phyloP scores from a whole-genome alignment of 2,888 invertebrate genomes.

The Phyto melanocephala region DNA sequence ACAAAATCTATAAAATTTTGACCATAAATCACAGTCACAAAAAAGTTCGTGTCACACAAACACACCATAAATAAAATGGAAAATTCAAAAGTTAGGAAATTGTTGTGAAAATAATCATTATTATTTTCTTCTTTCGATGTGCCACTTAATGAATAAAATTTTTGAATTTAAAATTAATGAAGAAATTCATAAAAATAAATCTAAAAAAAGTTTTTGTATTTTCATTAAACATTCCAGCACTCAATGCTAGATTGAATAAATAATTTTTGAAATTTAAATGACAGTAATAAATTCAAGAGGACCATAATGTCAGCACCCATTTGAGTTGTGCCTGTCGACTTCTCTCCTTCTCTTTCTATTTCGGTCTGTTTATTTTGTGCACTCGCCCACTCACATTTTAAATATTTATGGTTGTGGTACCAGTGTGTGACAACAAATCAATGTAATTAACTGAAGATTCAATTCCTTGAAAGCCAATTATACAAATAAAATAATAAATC shows the following conservation, averaged over 20 bases:
- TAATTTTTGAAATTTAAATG: slow-evolving; percentile 31
- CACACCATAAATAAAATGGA: background rate
- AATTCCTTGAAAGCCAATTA: slow-evolving; percentile 60
- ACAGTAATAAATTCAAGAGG: slow-evolving; percentile 22
- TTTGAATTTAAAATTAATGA: slow-evolving; percentile 27
- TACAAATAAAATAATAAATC: slow-evolving; percentile 62
- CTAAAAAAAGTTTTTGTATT: background rate
- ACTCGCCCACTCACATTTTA: background rate
- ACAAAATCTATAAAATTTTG: slow-evolving; percentile 24
- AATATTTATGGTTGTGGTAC: background rate
- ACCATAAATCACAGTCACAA: slow-evolving; percentile 29
- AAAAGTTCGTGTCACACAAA: background rate
- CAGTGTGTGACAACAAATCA: slow-evolving; percentile 44
- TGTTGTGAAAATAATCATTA: slow-evolving; percentile 16
- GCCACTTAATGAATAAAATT: slow-evolving; percentile 12
- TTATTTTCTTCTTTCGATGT: slow-evolving; percentile 8
- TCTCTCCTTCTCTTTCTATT: background rate
- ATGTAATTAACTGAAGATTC: slow-evolving; percentile 60
- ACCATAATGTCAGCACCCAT: background rate
- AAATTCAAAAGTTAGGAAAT: slow-evolving; percentile 11
- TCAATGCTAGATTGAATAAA: slow-evolving; percentile 7
- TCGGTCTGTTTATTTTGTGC: too few species aligned
- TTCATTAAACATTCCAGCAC: slow-evolving; percentile 1
- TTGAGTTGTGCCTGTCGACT: background rate
- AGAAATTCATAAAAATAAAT: slow-evolving; percentile 24